Conservation (phyloP, 2,797 vertebrate species). For the Columba guinea region DNA sequence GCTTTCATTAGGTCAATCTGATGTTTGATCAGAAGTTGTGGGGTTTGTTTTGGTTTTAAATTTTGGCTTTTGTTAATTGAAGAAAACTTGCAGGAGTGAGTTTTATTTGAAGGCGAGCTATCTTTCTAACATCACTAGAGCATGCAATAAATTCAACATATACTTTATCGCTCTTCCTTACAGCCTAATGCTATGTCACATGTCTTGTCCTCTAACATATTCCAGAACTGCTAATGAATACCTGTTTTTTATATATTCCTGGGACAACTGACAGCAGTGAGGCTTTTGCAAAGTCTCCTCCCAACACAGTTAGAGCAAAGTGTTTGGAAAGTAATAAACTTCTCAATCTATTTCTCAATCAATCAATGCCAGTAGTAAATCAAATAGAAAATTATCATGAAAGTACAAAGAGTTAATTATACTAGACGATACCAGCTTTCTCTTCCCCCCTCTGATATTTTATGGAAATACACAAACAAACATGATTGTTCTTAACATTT, state of each 20-base stretch:
- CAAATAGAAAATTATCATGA: not conserved
- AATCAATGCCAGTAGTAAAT: not conserved
- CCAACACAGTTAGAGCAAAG: not conserved
- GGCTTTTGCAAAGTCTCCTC: not conserved
- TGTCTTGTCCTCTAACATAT: not conserved
- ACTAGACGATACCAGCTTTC: not conserved
- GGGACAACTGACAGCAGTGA: not conserved
- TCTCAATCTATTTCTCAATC: not conserved
- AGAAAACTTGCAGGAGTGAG: not conserved
- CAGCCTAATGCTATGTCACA: not conserved
- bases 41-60: not conserved
- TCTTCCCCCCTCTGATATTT: not conserved
- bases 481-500: not conserved
- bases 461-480: not conserved
- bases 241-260: not conserved
- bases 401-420: not conserved
- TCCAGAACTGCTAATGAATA: not conserved
- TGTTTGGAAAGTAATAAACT: not conserved
- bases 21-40: not conserved
- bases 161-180: not conserved
- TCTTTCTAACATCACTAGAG: not conserved
- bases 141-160: not conserved
- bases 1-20: conserved; percentile 49
- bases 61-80: conserved; percentile 5
- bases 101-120: not conserved